Evolutionary conservation across 2,797 vertebrate species (phyloP).

Genomic region (Gallinago solitaria): DNA sequence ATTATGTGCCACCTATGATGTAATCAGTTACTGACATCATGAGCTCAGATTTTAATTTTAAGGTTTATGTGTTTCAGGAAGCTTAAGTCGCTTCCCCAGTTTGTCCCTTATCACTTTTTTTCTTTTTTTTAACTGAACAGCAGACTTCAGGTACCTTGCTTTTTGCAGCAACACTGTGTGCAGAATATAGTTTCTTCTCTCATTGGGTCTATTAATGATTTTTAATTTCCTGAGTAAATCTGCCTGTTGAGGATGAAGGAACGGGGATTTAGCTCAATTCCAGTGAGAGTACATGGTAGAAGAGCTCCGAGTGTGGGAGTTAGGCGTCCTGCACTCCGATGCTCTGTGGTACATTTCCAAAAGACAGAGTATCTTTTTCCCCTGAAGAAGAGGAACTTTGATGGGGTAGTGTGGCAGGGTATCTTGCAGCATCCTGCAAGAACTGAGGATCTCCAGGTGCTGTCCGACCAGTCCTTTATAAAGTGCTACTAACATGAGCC

Average conservation of each 20-base stretch:
- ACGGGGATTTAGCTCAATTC: not conserved
- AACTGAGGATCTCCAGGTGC: not conserved
- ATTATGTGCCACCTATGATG: constrained; percentile 62
- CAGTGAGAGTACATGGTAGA: not conserved
- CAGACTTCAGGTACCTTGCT: constrained; percentile 16
- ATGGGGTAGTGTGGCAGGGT: not conserved
- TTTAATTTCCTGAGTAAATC: constrained; percentile 55
- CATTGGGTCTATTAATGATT: not conserved
- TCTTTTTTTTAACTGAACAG: not conserved
- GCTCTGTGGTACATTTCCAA: not conserved
- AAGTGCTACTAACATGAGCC: not conserved
- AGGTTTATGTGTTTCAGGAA: constrained; percentile 51
- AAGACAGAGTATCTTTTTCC: not conserved
- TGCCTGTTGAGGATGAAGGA: not conserved
- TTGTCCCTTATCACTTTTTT: constrained; percentile 6
- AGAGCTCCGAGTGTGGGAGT: not conserved
- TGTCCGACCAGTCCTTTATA: not conserved
- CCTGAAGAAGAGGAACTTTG: not conserved
- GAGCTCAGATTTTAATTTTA: constrained; percentile 51
- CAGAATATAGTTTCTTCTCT: constrained; percentile 11
- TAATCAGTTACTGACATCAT: constrained; percentile 54
- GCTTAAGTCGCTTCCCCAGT: constrained; percentile 47
- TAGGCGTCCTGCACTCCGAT: not conserved
- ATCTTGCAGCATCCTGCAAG: not conserved
- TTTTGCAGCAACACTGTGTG: constrained; percentile 22